phyloP scores from a whole-genome alignment of 2,113 vertebrate species.

The Capreolus pygargus region DNA sequence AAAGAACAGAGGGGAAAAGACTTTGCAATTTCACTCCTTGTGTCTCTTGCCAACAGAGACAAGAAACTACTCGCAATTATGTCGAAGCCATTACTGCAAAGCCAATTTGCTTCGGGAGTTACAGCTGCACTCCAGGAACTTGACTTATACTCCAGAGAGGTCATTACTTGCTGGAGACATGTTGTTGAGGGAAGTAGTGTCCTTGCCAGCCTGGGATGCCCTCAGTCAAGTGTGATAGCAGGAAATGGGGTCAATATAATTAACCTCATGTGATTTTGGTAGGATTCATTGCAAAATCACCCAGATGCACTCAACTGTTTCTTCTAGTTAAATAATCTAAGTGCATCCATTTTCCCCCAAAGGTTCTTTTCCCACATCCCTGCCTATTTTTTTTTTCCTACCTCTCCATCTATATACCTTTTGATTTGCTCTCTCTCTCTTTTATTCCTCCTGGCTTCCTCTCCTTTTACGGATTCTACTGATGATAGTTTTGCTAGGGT shows the following conservation, averaged over 20 bases:
- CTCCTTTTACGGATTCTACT: too few relatives aligned
- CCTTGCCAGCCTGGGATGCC: neutral
- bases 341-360: neutral
- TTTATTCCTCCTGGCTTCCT: neutral
- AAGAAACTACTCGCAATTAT: neutral
- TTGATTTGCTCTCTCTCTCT: neutral
- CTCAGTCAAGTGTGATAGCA: conserved; percentile 43
- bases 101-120: conserved; percentile 35
- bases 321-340: neutral
- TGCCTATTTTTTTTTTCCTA: neutral
- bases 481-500: neutral
- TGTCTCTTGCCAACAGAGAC: neutral
- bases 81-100: neutral
- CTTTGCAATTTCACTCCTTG: neutral
- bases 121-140: neutral
- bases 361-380: neutral
- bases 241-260: conserved; percentile 62
- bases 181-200: neutral
- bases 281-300: neutral
- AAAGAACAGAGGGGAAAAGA: neutral
- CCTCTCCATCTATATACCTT: neutral
- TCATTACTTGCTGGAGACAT: conserved; percentile 48
- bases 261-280: conserved; percentile 47
- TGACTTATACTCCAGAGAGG: conserved; percentile 54
- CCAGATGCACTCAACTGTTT: neutral